Evolutionary conservation across 1,140 invertebrate genomes (phyloP).

Genomic region (Archivesica marissinica): DNA sequence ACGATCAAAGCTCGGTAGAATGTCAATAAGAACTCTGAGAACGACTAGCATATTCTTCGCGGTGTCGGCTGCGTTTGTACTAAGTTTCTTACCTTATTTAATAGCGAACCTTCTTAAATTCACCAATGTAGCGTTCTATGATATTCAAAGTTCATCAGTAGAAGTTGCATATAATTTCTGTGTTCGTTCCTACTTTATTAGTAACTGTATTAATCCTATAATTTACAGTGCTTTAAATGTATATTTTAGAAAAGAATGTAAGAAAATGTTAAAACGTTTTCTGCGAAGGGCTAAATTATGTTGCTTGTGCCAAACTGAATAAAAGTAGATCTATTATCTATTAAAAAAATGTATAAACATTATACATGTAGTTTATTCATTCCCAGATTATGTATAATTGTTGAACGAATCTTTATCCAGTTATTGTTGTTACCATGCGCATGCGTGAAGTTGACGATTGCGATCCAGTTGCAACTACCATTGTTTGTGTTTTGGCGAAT

Average conservation of each 20-base stretch:
- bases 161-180: constrained; percentile 71
- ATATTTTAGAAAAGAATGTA: constrained; percentile 70
- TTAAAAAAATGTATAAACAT: no score
- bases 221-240: constrained; percentile 71
- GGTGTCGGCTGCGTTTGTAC: constrained; percentile 68
- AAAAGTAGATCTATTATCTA: no score
- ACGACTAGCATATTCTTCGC: constrained; percentile 71
- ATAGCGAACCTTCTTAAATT: constrained; percentile 68
- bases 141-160: constrained; percentile 52
- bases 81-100: constrained; percentile 71
- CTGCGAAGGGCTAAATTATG: constrained; percentile 24
- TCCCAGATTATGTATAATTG: no score
- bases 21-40: constrained; percentile 62
- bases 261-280: constrained; percentile 54
- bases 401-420: no score
- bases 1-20: constrained; percentile 25
- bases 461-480: no score
- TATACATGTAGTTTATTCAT: no score
- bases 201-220: constrained; percentile 71
- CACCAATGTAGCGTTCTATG: constrained; percentile 64
- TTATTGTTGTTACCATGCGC: no score
- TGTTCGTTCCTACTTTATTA: constrained; percentile 71
- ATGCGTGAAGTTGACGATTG: no score
- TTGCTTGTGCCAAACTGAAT: constrained; percentile 36
- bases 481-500: no score